Conservation (phyloP, 2,888 invertebrate species). For the Himalopsyche anomala region DNA sequence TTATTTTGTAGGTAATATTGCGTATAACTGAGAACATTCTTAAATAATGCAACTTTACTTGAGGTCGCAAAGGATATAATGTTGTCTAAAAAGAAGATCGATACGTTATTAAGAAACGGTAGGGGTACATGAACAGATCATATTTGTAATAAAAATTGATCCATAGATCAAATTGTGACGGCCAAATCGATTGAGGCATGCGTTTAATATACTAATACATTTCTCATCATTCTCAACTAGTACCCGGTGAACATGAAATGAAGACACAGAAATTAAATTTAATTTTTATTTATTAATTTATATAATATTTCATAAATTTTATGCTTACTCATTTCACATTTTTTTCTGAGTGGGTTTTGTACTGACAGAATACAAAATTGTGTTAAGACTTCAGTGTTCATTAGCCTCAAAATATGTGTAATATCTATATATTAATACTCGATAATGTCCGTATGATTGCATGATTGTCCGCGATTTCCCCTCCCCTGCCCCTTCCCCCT, state of each 20-base stretch:
- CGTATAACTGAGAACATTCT: no score
- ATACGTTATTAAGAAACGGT: neutral
- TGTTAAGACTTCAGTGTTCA: no score
- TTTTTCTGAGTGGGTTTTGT: no score
- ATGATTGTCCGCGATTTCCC: no score
- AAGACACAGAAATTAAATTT: neutral
- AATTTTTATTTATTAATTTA: neutral
- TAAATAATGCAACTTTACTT: neutral
- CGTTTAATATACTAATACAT: neutral
- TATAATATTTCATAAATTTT: no score
- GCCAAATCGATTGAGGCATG: neutral
- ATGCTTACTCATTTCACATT: no score
- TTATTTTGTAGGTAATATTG: no score
- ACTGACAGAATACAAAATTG: no score
- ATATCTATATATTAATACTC: no score
- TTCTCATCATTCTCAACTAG: neutral
- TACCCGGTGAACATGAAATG: neutral
- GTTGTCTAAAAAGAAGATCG: neutral
- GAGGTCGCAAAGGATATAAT: neutral
- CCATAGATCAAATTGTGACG: constrained; percentile 9
- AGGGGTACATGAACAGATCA: neutral
- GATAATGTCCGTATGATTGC: no score
- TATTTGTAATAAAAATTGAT: constrained; percentile 26
- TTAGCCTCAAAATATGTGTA: no score
- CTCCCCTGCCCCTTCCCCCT: no score